These are phyloP conservation scores for Neelides folsomi DNA, from an alignment of 2,888 invertebrate species.

Conservation along the genomic window DNA sequence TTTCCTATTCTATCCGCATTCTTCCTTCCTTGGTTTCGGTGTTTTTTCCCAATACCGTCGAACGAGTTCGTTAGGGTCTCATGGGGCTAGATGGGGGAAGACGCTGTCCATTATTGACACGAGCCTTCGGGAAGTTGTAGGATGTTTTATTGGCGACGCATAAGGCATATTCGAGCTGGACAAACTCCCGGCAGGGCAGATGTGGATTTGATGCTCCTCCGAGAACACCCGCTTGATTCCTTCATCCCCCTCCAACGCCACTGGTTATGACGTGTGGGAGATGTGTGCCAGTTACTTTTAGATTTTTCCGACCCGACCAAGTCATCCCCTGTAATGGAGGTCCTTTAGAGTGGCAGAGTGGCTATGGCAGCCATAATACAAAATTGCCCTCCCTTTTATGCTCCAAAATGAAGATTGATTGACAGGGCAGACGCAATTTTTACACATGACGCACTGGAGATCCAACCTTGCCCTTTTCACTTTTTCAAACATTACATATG, in stretches of 20 bases:
- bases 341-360: too few relatives aligned
- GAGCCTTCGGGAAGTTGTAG: constrained; percentile 13
- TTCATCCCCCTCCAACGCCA: neutral
- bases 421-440: constrained; percentile 11
- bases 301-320: too few relatives aligned
- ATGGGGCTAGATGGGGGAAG: neutral
- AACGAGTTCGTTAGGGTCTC: too few relatives aligned
- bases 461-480: too few relatives aligned
- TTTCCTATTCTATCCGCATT: too few relatives aligned
- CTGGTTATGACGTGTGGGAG: neutral
- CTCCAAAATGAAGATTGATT: constrained; percentile 12
- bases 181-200: constrained; percentile 16
- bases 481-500: too few relatives aligned
- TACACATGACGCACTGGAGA: neutral
- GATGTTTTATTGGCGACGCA: constrained; percentile 13
- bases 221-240: too few relatives aligned
- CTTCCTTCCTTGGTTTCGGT: too few relatives aligned
- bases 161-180: constrained; percentile 10
- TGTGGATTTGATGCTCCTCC: constrained; percentile 13
- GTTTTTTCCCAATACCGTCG: too few relatives aligned
- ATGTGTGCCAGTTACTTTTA: neutral
- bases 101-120: constrained; percentile 17
- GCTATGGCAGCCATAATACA: too few relatives aligned
- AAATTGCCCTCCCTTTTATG: too few relatives aligned
- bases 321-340: too few relatives aligned